Base-by-base conservation (phyloP, 2,797 vertebrate species). In the Monodelphis domestica region DNA sequence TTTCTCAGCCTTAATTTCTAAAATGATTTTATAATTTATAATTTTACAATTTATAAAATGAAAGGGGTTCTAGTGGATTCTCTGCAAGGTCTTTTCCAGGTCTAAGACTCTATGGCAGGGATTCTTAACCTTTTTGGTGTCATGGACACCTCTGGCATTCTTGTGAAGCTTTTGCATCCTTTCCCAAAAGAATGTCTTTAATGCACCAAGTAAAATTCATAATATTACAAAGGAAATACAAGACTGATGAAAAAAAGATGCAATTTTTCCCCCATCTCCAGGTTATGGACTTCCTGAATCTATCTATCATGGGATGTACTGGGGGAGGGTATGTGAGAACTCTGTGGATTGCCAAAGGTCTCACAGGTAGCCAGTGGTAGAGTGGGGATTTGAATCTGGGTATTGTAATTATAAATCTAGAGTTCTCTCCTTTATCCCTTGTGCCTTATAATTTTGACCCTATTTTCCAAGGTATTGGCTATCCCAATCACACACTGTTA, bases 401-500 rank as follows among this genome's bases (percentile, higher is more conserved):
- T 70, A 70, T 70, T 38, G 63, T 63, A 33, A 63, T 4, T 70
- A 5, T n/a, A 70, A 70, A 33, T 38, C 59, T 70, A 70, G 59
- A 14, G 33, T 38, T 70, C 59, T 38, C 38, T 70, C 17, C 59
- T 70, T 70, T 38, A 38, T 38, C 6, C 5, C 56, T 29, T 28
- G 10, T 57, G 56, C 28, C 33, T 92, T 55, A 53, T 51, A 87
- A 90, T 91, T 93, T 78, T 93, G 56, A 56, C 93, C 90, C 57
- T 26, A 1, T 89, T 87, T 94, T 78, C 84, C 90, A 94, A 94
- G 93, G 63, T 87, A 50, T 38, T 63, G 21, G 28, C 89, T 84
- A 59, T 78, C 53, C 52, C 45, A 30, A 87, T 88, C 45, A 70
- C n/a, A 70, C 24, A n/a, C 33, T 30, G n/a, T 70, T 38, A 70